Percentiles rank a stretch among this genome's conserved stretches.
Evolutionary conservation across 2,113 vertebrate genomes (phyloP).

Genomic region (Thunnus thynnus): DNA sequence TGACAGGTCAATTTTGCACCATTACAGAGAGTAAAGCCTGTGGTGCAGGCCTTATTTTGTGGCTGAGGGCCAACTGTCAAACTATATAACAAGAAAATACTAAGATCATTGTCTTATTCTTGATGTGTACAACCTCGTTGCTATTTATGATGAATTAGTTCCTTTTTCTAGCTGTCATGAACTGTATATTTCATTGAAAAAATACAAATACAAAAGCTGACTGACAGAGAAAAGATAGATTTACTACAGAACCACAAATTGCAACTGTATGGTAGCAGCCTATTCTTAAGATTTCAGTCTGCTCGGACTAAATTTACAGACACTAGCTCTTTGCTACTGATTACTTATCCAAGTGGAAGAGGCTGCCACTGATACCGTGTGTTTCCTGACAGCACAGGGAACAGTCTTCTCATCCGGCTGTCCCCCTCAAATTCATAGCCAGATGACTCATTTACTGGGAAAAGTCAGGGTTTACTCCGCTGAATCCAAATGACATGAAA

Average conservation of each 20-base stretch:
- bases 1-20: conserved; percentile 80
- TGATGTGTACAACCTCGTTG: conserved; percentile 11
- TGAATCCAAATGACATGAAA: conserved; percentile 64
- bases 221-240: not conserved
- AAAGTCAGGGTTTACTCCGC: conserved; percentile 57
- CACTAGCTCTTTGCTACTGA: conserved; percentile 49
- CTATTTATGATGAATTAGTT: not conserved
- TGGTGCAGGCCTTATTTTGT: conserved; percentile 49
- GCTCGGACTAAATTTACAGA: conserved; percentile 47
- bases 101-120: conserved; percentile 46
- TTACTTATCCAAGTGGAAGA: conserved; percentile 73
- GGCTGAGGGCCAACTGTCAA: conserved; percentile 65
- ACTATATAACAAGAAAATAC: conserved; percentile 67
- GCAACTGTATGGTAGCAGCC: conserved; percentile 2
- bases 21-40: conserved; percentile 61
- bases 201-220: conserved; percentile 3
- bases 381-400: conserved; percentile 64
- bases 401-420: conserved; percentile 61
- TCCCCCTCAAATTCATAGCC: conserved; percentile 55
- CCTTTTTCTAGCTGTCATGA: not conserved
- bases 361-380: conserved; percentile 55
- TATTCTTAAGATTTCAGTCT: conserved; percentile 24
- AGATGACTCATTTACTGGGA: conserved; percentile 64
- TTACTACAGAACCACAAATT: not conserved
- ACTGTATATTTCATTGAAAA: conserved; percentile 1